phyloP scores from a whole-genome alignment of 2,888 invertebrate genomes.

The Crossocerus cetratus region DNA sequence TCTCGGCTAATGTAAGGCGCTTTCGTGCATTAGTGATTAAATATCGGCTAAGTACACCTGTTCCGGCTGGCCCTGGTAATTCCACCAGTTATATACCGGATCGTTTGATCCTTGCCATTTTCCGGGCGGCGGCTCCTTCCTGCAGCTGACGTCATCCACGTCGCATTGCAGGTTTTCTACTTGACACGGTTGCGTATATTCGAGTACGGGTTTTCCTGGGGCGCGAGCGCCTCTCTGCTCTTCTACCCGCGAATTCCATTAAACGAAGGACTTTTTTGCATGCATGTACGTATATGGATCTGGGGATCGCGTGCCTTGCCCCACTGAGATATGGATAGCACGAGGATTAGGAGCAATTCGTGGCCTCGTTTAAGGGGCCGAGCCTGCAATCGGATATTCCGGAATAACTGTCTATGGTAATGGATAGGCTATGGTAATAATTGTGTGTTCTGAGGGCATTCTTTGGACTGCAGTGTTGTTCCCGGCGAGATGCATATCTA shows the following conservation, averaged over 20 bases:
- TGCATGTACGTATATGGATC: neutral
- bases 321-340: too few species aligned
- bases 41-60: neutral
- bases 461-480: neutral
- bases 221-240: neutral
- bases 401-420: too few species aligned
- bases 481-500: neutral
- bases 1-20: neutral
- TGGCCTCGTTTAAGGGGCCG: neutral
- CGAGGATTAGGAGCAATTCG: neutral
- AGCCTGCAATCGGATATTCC: too few species aligned
- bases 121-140: conserved; percentile 34
- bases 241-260: neutral
- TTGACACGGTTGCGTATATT: conserved; percentile 49
- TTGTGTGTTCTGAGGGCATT: neutral
- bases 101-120: conserved; percentile 8
- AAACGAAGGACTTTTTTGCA: neutral
- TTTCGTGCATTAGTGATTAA: neutral
- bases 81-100: neutral
- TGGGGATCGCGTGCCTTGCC: neutral
- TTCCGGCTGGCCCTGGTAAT: too few species aligned
- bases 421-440: neutral
- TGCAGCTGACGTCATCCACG: conserved; percentile 39
- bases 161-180: conserved; percentile 50
- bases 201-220: conserved; percentile 35